Percentiles rank a stretch among this genome's conserved stretches.
These are phyloP conservation scores for Xestia c-nigrum DNA, from an alignment of 2,888 invertebrate species.

Conservation along the genomic window DNA sequence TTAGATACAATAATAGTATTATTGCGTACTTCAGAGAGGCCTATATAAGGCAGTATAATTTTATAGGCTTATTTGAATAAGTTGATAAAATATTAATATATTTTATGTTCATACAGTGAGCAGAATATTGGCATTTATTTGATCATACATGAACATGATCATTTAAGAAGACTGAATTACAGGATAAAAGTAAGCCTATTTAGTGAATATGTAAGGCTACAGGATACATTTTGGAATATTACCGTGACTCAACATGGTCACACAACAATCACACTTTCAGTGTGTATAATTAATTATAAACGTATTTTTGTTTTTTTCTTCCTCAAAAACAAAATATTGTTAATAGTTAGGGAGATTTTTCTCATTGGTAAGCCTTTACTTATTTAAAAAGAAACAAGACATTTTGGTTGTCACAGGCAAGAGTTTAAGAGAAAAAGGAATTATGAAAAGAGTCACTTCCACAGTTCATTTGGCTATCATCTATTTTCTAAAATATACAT, in stretches of 20 bases:
- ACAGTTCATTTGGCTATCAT: neutral
- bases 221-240: neutral
- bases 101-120: neutral
- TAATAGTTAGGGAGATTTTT: neutral
- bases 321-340: too few species aligned
- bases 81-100: conserved; percentile 17
- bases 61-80: conserved; percentile 24
- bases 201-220: conserved; percentile 4
- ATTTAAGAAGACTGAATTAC: neutral
- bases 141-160: neutral
- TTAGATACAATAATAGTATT: conserved; percentile 7
- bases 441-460: neutral
- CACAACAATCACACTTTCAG: too few species aligned
- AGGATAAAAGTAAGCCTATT: neutral
- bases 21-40: neutral
- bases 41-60: conserved; percentile 9
- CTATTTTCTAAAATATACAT: too few species aligned
- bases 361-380: neutral
- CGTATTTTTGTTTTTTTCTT: neutral
- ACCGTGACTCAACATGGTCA: neutral
- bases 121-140: neutral
- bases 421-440: neutral
- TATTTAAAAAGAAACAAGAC: neutral
- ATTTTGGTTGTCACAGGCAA: neutral
- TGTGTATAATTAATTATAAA: too few species aligned